Base-by-base conservation (phyloP, 2,888 invertebrate genomes). In the Chymomyza amoena region DNA sequence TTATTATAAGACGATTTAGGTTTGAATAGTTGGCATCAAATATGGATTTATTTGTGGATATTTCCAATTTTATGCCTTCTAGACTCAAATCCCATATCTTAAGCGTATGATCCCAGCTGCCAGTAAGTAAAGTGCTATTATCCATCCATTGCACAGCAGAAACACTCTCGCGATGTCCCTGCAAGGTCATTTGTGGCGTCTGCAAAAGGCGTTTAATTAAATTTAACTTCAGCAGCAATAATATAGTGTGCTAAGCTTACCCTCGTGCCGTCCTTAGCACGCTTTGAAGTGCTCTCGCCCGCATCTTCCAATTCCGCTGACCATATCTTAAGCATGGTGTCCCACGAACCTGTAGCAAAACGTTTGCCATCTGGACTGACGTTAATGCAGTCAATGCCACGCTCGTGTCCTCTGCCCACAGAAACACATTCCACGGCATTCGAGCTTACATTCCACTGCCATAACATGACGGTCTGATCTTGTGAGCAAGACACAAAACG, bases 71-170 rank as follows among this genome's bases (percentile, higher is more conserved):
- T 59, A 97, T 94, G 51, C 95, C 96, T 62, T 96, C 96, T 61
- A 96, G 92, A 87, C 97, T 96, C 59, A 96, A 93, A 91, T 99
- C 99, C 99, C 99, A 99, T 9, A 98, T 91, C 90, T 97, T 96
- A 16, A 99, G 93, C 0, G 98, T 96, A 90, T 99, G 98, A 92
- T 99, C 99, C 98, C 98, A 98, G 1, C 98, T 97, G 65, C 96
- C 94, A 0, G 98, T 97, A 9, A 97, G 93, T 2, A 98, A 92
- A 75, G 96, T 96, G 77, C 94, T 93, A 68, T 93, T 93, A 80
- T 96, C 95, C 82, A 96, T 94, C 98, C 99, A 99, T 66, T 95
- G 94, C 0, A 96, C 94, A 0, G 95, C 94, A 0, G 97, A 96
- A 18, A 99, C 94, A 15, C 96, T 96, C 92, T 99, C 99, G 74